Base-by-base conservation (phyloP, 1,140 invertebrate species). In the Drosophila kurseongensis region DNA sequence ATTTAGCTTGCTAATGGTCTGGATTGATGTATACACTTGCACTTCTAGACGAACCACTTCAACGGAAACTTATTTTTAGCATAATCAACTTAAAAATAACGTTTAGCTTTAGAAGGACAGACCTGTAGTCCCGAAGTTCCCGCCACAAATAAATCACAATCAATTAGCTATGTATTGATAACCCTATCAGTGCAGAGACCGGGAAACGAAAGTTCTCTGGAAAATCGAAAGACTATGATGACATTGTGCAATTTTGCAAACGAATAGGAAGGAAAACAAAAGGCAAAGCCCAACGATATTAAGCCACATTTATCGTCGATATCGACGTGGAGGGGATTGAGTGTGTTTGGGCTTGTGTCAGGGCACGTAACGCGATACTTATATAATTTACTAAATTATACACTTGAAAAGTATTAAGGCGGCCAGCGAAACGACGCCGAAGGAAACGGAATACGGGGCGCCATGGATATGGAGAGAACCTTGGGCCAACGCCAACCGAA, bases 341-440 rank as follows among this genome's bases (percentile, higher is more conserved):
- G 57, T 67, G 59, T 63, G 40, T 63, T 47, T 66, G 63, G 44
- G 57, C 54, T 62, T 77, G 78, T 74, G 61, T 80, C 44, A 48
- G 48, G 66, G 55, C 80, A 89, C 67, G 84, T 89, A 89, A 89
- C 69, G 68, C 78, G 85, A 89, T 89, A 84, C 80, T 89, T 89
- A 89, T 90, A 89, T 84, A 89, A 89, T 89, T 90, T 89, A 44
- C 47, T 90, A 89, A 88, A 89, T 88, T 89, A 89, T 89, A 83
- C 76, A 88, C 84, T 88, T 88, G 79, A 89, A 88, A 79, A 88
- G 83, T 88, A 89, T 89, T 84, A 89, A 89, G 80, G 71, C 75
- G 66, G 69, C 50, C 82, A 45, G n/a, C 35, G 62, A 48, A 45
- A 12, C 29, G 62, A 48, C 47, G 65, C 13, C 52, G 48, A 69